Evolutionary conservation across 2,888 invertebrate genomes (phyloP), one percentile per base, ranked within the genome.

Genomic region (Xestia rhomboidea): DNA sequence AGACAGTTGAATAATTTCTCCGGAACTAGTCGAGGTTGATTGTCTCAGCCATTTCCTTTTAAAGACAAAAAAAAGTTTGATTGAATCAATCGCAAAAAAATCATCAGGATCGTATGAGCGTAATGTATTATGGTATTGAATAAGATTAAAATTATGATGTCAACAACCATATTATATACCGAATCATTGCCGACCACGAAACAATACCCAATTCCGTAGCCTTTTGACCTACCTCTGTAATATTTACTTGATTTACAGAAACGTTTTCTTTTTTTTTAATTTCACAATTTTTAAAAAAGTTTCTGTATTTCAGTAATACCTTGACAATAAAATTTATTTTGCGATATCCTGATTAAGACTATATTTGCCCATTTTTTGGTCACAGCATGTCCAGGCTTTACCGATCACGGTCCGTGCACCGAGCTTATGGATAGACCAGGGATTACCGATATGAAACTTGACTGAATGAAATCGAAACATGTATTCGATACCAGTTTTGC

Each of bases 381-480:
- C n/a, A 41, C 75, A 75, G 15, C 24, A 74, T 83, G 34, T 74
- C 72, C 6, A 34, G 13, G 62, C 86, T 49, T 73, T 83, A 64
- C 49, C 34, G 49, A 54, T 62, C 63, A 73, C 73, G 62, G 83
- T 85, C 68, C 68, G 30, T 51, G 51, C 68, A 73, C 18, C 38
- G 38, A 69, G 44, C 76, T 68, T 83, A 83, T 44, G 49, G 63
- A 67, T 74, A 24, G 72, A 49, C 77, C 51, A 80, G 75, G 84
- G 87, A 86, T 85, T 86, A 83, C 84, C 68, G 68, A 80, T 83
- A 84, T 85, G 87, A 86, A 86, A 86, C 81, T 83, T 63, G 77
- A 81, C 84, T 75, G 85, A 86, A 87, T 84, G 81, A 77, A 82
- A 83, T 77, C 82, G 85, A 79, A 84, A 79, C 81, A 81, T 81